Percentiles rank a stretch among this genome's conserved stretches.
phyloP scores from a whole-genome alignment of 2,888 invertebrate genomes.

The Mimachlamys varia region DNA sequence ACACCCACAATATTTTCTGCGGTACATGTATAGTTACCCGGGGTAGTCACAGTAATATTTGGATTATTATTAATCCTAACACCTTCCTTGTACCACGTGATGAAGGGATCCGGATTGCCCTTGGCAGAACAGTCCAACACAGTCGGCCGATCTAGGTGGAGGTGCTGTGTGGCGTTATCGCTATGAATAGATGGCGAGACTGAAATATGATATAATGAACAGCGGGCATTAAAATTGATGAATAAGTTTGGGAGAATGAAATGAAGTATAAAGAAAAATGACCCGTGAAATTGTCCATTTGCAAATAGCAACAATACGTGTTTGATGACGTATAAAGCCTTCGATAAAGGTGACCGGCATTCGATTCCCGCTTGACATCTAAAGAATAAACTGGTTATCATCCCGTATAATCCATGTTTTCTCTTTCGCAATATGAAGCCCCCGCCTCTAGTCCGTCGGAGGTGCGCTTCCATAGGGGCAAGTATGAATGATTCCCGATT shows the following conservation, averaged over 20 bases:
- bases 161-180: neutral
- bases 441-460: too few relatives aligned
- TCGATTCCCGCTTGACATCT: too few relatives aligned
- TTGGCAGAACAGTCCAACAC: neutral
- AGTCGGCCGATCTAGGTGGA: neutral
- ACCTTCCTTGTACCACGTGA: neutral
- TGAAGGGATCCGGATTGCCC: neutral
- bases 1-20: neutral
- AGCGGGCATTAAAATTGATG: too few relatives aligned
- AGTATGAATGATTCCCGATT: too few relatives aligned
- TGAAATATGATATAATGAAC: neutral
- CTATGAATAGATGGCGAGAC: neutral
- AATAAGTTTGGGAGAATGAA: neutral
- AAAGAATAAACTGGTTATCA: too few relatives aligned
- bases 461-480: too few relatives aligned
- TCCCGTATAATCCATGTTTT: too few relatives aligned
- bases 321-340: too few relatives aligned
- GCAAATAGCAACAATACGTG: too few relatives aligned
- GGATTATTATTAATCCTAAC: neutral
- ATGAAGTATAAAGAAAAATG: neutral
- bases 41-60: neutral
- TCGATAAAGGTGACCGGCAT: too few relatives aligned
- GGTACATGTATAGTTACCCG: slow-evolving; percentile 12
- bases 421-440: too few relatives aligned
- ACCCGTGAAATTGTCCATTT: too few relatives aligned